Conservation (phyloP, 2,797 vertebrate genomes). For the Sebastes paucispinis region DNA sequence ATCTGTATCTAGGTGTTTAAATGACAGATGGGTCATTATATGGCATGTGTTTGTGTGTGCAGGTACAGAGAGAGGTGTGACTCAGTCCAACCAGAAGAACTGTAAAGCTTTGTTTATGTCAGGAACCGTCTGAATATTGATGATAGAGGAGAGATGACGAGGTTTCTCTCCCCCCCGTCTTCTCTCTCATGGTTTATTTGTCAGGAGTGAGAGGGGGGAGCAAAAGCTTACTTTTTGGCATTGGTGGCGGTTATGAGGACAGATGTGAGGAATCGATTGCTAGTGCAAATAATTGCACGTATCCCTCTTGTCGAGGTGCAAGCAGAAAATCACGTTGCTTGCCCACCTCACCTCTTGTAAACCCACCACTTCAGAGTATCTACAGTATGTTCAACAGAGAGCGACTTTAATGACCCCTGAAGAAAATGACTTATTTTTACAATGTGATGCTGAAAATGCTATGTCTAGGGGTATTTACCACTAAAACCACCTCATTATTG, state of each 20-base stretch:
- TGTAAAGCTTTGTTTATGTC: conserved; percentile 32
- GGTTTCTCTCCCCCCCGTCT: conserved; percentile 1
- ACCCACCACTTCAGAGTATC: background rate
- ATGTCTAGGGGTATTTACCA: background rate
- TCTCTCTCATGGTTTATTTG: conserved; percentile 25
- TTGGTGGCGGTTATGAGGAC: background rate
- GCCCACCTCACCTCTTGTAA: background rate
- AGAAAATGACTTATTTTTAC: background rate
- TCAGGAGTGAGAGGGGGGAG: conserved; percentile 20
- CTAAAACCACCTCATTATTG: background rate
- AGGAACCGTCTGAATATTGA: conserved; percentile 13
- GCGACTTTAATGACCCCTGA: background rate
- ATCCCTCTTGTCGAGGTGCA: background rate
- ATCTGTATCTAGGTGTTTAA: background rate
- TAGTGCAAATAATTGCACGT: conserved; percentile 19
- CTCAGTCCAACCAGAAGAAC: background rate
- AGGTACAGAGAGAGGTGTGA: background rate
- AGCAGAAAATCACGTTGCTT: background rate
- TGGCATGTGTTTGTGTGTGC: background rate
- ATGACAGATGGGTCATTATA: background rate
- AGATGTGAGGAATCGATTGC: background rate
- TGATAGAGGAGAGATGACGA: conserved; percentile 23
- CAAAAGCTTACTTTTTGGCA: conserved; percentile 12
- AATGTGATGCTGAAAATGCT: background rate
- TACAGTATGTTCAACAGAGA: background rate